Conservation (phyloP, 2,113 vertebrate genomes). For the Perca fluviatilis region DNA sequence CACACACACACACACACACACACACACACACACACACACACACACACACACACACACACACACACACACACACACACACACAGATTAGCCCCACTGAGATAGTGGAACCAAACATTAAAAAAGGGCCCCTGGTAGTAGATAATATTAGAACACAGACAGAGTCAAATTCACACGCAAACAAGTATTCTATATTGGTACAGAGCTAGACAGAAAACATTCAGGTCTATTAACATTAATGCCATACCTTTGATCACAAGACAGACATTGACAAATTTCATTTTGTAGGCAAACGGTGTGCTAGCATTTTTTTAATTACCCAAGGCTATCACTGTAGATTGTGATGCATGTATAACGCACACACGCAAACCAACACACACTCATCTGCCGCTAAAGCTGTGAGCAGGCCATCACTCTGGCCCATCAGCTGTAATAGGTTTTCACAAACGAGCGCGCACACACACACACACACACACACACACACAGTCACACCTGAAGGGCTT, state of each 20-base stretch:
- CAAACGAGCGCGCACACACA: constrained; percentile 22
- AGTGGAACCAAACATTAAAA: constrained; percentile 32
- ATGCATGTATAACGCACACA: constrained; percentile 56
- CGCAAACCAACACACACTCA: constrained; percentile 28
- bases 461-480: not conserved
- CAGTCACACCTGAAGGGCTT: constrained; percentile 64
- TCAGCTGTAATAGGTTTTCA: constrained; percentile 67
- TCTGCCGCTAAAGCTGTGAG: constrained; percentile 41
- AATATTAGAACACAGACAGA: constrained; percentile 33
- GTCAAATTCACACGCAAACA: constrained; percentile 15
- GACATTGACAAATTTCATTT: constrained; percentile 63
- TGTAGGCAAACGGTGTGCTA: constrained; percentile 44
- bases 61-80: constrained; percentile 11
- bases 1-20: too few species aligned
- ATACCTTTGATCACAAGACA: constrained; percentile 65
- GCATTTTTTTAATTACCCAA: constrained; percentile 70
- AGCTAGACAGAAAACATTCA: constrained; percentile 35
- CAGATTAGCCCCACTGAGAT: constrained; percentile 36
- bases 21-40: constrained; percentile 19
- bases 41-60: too few species aligned
- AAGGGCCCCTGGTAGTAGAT: constrained; percentile 9
- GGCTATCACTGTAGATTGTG: constrained; percentile 51
- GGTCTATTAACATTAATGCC: constrained; percentile 47
- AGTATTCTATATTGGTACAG: constrained; percentile 2
- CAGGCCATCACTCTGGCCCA: constrained; percentile 58